Conservation (phyloP, 1,140 invertebrate species). For the Hyles euphorbiae region DNA sequence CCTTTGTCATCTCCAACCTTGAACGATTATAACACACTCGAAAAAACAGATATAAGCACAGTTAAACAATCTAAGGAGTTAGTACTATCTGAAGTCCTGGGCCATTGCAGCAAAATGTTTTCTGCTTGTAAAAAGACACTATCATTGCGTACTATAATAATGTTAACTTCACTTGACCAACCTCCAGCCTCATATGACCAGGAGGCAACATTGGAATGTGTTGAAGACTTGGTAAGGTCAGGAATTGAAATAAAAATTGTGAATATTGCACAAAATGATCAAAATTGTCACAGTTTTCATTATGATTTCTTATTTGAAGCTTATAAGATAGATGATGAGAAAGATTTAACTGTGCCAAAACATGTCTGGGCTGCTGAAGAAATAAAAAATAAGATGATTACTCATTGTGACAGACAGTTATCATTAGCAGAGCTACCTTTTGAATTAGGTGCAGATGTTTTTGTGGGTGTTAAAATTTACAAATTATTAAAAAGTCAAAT, state of each 20-base stretch:
- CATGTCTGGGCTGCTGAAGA: conserved; percentile 37
- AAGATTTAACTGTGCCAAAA: conserved; percentile 37
- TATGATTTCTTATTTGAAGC: conserved; percentile 48
- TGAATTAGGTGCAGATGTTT: conserved; percentile 50
- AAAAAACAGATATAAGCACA: conserved; percentile 31
- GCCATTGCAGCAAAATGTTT: conserved; percentile 62
- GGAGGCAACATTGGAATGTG: conserved; percentile 43
- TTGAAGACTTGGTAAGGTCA: conserved; percentile 49
- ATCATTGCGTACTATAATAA: conserved; percentile 42
- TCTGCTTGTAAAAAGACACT: conserved; percentile 57
- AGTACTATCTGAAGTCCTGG: conserved; percentile 53
- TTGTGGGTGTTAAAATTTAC: conserved; percentile 56
- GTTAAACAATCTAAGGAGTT: conserved; percentile 46
- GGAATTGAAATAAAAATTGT: conserved; percentile 53
- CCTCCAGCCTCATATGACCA: conserved; percentile 44
- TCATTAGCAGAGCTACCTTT: conserved; percentile 52
- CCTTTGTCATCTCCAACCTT: conserved; percentile 43
- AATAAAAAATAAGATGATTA: conserved; percentile 47
- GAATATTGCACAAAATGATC: conserved; percentile 45
- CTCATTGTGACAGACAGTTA: conserved; percentile 53
- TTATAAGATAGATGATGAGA: conserved; percentile 28
- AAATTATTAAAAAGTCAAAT: conserved; percentile 43
- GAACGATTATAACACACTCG: conserved; percentile 49
- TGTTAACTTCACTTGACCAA: conserved; percentile 44
- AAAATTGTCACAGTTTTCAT: conserved; percentile 43